Percentiles rank a stretch among this genome's conserved stretches.
Evolutionary conservation across 2,113 vertebrate genomes (phyloP).

Genomic region (Myodes glareolus): DNA sequence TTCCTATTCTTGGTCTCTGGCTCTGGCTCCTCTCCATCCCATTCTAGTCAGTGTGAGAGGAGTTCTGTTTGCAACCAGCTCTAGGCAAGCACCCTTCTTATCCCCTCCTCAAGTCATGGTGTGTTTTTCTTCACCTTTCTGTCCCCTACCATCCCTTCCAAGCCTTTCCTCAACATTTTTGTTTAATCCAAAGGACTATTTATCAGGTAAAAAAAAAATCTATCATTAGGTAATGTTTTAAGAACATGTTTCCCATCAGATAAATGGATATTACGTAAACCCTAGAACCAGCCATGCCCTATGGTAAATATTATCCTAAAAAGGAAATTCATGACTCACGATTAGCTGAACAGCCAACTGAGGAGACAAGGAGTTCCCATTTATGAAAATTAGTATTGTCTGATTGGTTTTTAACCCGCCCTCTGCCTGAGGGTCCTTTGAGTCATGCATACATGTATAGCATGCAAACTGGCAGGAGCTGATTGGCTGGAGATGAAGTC

Average conservation of each 20-base stretch:
- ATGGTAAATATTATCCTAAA: conserved; percentile 73
- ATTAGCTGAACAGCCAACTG: conserved; percentile 62
- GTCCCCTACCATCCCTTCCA: background rate
- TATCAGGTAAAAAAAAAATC: conserved; percentile 72
- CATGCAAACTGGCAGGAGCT: conserved; percentile 32
- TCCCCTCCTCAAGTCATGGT: background rate
- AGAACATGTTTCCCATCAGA: conserved; percentile 77
- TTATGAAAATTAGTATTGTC: conserved; percentile 74
- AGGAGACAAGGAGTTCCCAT: conserved; percentile 56
- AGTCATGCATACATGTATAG: conserved; percentile 61
- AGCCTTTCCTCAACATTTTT: conserved; percentile 33
- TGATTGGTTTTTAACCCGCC: conserved; percentile 71
- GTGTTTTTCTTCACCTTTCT: conserved; percentile 30
- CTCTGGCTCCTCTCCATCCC: background rate
- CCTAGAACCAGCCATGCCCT: conserved; percentile 50
- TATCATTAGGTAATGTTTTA: conserved; percentile 80
- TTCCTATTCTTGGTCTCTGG: background rate
- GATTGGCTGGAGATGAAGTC: conserved; percentile 67
- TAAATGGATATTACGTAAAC: conserved; percentile 66
- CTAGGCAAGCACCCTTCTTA: background rate
- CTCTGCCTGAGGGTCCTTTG: conserved; percentile 62
- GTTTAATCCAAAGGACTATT: conserved; percentile 73
- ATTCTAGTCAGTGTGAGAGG: background rate
- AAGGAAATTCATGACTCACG: conserved; percentile 74
- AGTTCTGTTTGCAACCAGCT: background rate